Evolutionary conservation across 1,140 invertebrate species (phyloP).

Genomic region (Aphis gossypii): DNA sequence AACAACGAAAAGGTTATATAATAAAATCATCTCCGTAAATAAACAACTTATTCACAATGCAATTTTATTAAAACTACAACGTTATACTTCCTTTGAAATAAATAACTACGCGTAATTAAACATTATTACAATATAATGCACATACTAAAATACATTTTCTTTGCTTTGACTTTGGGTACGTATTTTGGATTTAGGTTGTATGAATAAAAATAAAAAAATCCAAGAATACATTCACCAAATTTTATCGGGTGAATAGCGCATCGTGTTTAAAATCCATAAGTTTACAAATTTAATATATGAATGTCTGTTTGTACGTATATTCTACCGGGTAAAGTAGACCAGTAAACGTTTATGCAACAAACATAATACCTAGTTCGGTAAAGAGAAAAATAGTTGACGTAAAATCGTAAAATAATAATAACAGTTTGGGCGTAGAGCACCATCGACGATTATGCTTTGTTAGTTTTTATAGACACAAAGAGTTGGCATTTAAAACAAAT

Average conservation of each 20-base stretch:
- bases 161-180: neutral
- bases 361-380: neutral
- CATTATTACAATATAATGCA: neutral
- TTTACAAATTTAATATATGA: neutral
- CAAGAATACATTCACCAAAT: neutral
- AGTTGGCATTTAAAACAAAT: neutral
- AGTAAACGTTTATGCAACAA: neutral
- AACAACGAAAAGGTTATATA: neutral
- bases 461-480: neutral
- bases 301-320: neutral
- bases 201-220: neutral
- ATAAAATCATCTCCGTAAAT: neutral
- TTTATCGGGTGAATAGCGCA: neutral
- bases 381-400: neutral
- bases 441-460: neutral
- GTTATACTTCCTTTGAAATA: neutral
- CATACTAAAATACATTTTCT: neutral
- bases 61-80: neutral
- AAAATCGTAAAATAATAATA: neutral
- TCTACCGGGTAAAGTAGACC: neutral
- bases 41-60: neutral
- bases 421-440: neutral
- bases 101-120: constrained; percentile 15
- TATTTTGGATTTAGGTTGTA: neutral
- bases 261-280: neutral